Evolutionary conservation across 2,888 invertebrate species (phyloP), one percentile per base, ranked within the genome.

Genomic region (Xestia ashworthii): DNA sequence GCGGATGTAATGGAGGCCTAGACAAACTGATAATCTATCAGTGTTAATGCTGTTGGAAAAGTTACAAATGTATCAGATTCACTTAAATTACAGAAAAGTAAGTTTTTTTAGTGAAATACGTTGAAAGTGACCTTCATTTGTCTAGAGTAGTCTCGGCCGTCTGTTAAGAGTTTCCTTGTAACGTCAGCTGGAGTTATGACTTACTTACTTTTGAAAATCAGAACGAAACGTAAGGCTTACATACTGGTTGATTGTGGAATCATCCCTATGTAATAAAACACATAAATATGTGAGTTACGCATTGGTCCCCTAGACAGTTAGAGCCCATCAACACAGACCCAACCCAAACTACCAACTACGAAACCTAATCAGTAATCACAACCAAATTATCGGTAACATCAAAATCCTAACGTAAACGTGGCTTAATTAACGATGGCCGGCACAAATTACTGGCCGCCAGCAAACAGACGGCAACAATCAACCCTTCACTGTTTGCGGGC

Each of bases 401-500:
- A 83, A 83, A 88, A 88, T 88, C 89, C 84, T 81, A 89, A 84
- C 89, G 78, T 84, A 83, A 88, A 89, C 88, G 83, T 22, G 19
- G 86, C 90, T 86, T 93, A 94, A 94, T 94, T 92, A 94, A 93
- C 91, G 90, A 83, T 87, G 85, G 85, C 84, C 82, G 62, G 83
- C 86, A 89, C 92, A 93, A 95, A 95, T 95, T 94, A 93, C 93
- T 92, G 91, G 88, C 83, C 87, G 90, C 90, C 87, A 93, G 85
- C 83, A 88, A 88, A 88, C 88, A 88, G 86, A 92, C 91, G 91
- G 91, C 74, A 77, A 92, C 94, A 93, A 93, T 93, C 93, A 95
- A 95, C 96, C 95, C 95, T 95, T 95, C 94, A 92, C 85, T 96
- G 96, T 96, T 96, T 96, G 94, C 94, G 90, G 89, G 89, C 91